phyloP scores from a whole-genome alignment of 2,797 vertebrate species.

The Thamnophis elegans region DNA sequence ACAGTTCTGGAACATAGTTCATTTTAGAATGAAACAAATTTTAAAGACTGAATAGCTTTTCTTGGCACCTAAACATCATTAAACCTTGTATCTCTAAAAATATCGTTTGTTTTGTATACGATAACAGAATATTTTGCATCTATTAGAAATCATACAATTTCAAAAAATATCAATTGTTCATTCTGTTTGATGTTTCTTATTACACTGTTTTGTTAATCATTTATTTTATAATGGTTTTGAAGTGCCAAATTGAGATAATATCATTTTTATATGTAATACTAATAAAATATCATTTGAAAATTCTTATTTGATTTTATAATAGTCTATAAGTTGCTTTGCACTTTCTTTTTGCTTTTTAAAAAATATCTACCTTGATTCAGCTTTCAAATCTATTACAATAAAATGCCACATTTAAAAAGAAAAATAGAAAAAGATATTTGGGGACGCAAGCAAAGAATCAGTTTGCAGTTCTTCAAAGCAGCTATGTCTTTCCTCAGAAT shows the following conservation, averaged over 20 bases:
- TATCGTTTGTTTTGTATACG: not conserved
- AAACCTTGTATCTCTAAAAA: not conserved
- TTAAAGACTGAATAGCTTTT: not conserved
- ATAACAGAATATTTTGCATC: not conserved
- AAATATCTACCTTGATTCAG: not conserved
- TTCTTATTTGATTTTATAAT: not conserved
- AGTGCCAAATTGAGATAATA: not conserved
- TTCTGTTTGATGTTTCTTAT: not conserved
- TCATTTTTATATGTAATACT: not conserved
- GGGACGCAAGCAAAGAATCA: not conserved
- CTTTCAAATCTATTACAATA: not conserved
- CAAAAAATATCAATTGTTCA: not conserved
- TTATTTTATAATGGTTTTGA: not conserved
- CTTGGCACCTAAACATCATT: not conserved
- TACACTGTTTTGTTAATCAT: not conserved
- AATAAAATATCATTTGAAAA: not conserved
- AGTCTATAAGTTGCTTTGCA: not conserved
- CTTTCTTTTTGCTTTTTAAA: not conserved
- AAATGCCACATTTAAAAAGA: not conserved
- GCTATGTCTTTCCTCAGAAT: not conserved
- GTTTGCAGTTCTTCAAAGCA: not conserved
- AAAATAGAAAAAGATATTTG: not conserved
- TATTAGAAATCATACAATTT: not conserved
- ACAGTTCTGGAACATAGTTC: not conserved
- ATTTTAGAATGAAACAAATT: not conserved